Percentiles rank a stretch among this genome's conserved stretches.
These are phyloP conservation scores for Fistularia commersonii DNA, from an alignment of 2,797 vertebrate species.

Conservation along the genomic window DNA sequence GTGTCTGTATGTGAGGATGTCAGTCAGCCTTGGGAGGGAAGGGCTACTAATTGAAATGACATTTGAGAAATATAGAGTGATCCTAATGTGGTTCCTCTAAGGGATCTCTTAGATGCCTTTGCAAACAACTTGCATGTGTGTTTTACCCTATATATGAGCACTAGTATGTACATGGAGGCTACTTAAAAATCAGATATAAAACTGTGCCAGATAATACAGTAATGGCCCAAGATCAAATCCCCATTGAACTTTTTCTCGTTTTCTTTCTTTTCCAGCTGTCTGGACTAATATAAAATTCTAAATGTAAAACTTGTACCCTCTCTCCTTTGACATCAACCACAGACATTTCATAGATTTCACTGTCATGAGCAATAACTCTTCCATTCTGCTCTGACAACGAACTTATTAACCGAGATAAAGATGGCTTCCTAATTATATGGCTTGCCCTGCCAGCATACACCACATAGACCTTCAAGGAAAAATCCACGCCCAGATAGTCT, in stretches of 20 bases:
- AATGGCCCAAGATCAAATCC: conserved; percentile 14
- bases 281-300: conserved; percentile 19
- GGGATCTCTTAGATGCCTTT: too few relatives aligned
- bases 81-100: not conserved
- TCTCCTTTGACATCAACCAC: conserved; percentile 19
- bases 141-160: too few relatives aligned
- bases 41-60: conserved; percentile 54
- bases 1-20: conserved; percentile 44
- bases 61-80: conserved; percentile 39
- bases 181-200: conserved; percentile 1
- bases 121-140: too few relatives aligned
- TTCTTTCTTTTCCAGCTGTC: conserved; percentile 25
- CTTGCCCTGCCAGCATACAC: conserved; percentile 7
- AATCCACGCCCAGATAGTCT: not conserved
- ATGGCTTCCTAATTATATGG: conserved; percentile 19
- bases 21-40: conserved; percentile 43
- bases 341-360: conserved; percentile 33
- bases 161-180: not conserved
- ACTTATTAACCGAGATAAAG: conserved; percentile 24
- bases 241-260: not conserved
- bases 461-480: not conserved
- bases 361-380: conserved; percentile 27
- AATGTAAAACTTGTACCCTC: conserved; percentile 19
- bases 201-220: conserved; percentile 12
- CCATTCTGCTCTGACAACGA: conserved; percentile 22